Evolutionary conservation across 2,797 vertebrate species (phyloP).

Genomic region (Tiaroga cobitis): DNA sequence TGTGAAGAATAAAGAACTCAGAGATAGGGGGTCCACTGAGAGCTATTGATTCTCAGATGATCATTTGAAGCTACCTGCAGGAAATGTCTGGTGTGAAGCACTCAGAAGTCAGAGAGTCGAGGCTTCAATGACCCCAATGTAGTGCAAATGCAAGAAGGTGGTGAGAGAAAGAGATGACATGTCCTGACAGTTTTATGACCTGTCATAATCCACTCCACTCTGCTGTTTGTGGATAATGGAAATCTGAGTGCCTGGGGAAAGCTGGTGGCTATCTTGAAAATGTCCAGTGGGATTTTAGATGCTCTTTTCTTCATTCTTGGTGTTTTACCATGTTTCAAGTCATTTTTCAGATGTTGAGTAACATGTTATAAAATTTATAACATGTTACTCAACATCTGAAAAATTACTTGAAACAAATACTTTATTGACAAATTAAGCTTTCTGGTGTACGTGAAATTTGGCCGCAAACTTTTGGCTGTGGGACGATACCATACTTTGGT

Average conservation of each 20-base stretch:
- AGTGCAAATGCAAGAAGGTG: conserved; percentile 47
- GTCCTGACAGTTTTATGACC: conserved; percentile 60
- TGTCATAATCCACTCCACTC: conserved; percentile 56
- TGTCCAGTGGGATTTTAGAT: conserved; percentile 43
- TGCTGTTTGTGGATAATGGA: conserved; percentile 52
- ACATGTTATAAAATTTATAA: conserved; percentile 15
- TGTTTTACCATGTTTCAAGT: conserved; percentile 2
- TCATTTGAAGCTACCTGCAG: conserved; percentile 58
- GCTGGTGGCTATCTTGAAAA: conserved; percentile 51
- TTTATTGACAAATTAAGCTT: not conserved
- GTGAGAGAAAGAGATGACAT: conserved; percentile 49
- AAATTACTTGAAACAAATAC: no score
- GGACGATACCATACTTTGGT: not conserved
- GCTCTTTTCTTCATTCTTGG: conserved; percentile 16
- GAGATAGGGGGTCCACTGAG: conserved; percentile 41
- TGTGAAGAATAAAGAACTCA: conserved; percentile 58
- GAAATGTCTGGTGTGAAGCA: conserved; percentile 29
- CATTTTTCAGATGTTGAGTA: not conserved
- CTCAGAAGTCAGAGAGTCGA: conserved; percentile 28
- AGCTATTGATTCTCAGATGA: conserved; percentile 59
- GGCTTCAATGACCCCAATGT: conserved; percentile 49
- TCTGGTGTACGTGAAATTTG: not conserved
- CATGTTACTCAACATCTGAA: no score
- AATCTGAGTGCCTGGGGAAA: conserved; percentile 49
- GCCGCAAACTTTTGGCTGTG: not conserved